These are phyloP conservation scores for Blomia tropicalis DNA, from an alignment of 2,888 invertebrate species.

Conservation along the genomic window DNA sequence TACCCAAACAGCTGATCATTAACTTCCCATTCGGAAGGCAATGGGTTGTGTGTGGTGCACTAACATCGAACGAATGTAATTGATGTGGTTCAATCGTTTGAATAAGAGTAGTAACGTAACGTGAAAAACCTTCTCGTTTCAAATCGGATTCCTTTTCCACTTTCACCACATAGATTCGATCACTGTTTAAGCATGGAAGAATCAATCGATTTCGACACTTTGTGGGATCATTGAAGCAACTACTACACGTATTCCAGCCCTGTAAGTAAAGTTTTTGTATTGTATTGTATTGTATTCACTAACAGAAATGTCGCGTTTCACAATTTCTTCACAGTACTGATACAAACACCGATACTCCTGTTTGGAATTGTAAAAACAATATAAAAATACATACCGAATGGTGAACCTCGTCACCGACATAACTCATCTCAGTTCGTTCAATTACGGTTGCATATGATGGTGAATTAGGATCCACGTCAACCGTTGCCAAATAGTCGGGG, in stretches of 20 bases:
- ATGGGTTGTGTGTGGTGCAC: constrained; percentile 84
- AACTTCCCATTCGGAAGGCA: constrained; percentile 80
- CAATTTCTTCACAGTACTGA: no score
- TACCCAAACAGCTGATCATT: constrained; percentile 88
- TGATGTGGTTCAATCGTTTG: constrained; percentile 64
- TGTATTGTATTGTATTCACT: no score
- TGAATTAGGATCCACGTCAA: constrained; percentile 77
- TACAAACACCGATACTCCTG: neutral
- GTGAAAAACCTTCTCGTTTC: neutral
- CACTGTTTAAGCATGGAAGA: constrained; percentile 61
- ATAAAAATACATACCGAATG: constrained; percentile 45
- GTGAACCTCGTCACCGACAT: constrained; percentile 71
- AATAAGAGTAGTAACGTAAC: constrained; percentile 18
- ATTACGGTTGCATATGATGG: constrained; percentile 70
- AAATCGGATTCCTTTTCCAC: constrained; percentile 43
- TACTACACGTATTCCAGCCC: constrained; percentile 94
- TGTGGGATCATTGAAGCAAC: constrained; percentile 50
- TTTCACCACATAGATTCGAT: constrained; percentile 68
- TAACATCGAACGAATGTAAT: constrained; percentile 53
- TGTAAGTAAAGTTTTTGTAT: neutral
- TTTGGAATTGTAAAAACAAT: neutral
- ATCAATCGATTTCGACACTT: constrained; percentile 59
- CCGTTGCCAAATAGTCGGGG: constrained; percentile 72
- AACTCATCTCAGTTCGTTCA: constrained; percentile 60
- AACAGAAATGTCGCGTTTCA: no score